Percentiles rank a stretch among this genome's conserved stretches.
phyloP scores from a whole-genome alignment of 1,140 invertebrate genomes.

The Tetragnatha versicolor region DNA sequence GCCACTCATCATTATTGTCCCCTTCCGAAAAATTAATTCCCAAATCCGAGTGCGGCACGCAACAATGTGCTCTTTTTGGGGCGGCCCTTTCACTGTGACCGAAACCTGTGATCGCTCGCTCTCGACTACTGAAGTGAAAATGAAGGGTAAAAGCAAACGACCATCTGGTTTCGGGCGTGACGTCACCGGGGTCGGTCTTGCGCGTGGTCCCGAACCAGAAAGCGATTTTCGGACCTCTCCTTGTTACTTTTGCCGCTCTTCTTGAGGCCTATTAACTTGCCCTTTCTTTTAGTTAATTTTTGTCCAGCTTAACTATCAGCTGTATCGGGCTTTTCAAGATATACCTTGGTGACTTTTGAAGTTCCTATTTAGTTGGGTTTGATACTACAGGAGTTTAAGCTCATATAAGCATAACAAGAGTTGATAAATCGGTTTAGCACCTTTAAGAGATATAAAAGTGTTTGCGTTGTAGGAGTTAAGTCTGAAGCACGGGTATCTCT shows the following conservation, averaged over 20 bases:
- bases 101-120: slow-evolving; percentile 17
- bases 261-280: too few relatives aligned
- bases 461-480: too few relatives aligned
- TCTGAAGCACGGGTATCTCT: too few relatives aligned
- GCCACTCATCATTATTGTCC: background rate
- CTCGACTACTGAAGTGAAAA: slow-evolving; percentile 42
- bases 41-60: slow-evolving; percentile 1
- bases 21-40: background rate
- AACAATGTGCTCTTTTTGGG: slow-evolving; percentile 1
- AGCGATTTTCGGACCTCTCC: background rate
- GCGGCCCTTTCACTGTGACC: slow-evolving; percentile 30
- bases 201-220: slow-evolving; percentile 5
- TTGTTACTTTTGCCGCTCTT: background rate
- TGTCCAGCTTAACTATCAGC: too few relatives aligned
- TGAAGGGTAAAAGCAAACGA: slow-evolving; percentile 1
- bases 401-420: too few relatives aligned
- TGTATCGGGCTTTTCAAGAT: too few relatives aligned
- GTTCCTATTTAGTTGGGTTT: too few relatives aligned
- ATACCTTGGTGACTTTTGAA: too few relatives aligned
- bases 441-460: too few relatives aligned
- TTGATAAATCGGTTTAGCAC: too few relatives aligned
- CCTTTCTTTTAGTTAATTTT: too few relatives aligned
- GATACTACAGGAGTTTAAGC: too few relatives aligned
- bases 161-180: slow-evolving; percentile 34
- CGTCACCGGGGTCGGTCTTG: slow-evolving; percentile 19